phyloP scores from a whole-genome alignment of 2,797 vertebrate species.

The Ctenopoma multispine region DNA sequence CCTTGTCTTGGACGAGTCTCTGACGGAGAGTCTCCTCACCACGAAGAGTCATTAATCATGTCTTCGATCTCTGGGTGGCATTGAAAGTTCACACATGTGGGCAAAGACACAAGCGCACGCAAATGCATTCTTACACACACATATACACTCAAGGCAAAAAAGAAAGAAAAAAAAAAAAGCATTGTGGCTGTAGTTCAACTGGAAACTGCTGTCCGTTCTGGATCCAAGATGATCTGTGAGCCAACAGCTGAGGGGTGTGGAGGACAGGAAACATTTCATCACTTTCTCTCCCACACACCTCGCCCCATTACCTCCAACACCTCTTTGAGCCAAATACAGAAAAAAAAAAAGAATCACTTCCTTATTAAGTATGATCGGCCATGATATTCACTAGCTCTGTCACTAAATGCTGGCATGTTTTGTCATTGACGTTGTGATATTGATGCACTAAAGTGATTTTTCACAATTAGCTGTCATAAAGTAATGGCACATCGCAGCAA shows the following conservation, averaged over 20 bases:
- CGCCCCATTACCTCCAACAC: slow-evolving; percentile 67
- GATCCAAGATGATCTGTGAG: slow-evolving; percentile 72
- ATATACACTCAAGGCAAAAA: slow-evolving; percentile 24
- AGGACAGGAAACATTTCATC: slow-evolving; percentile 71
- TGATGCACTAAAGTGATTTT: slow-evolving; percentile 21
- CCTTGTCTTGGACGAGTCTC: slow-evolving; percentile 66
- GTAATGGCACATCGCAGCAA: neutral
- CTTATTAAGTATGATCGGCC: slow-evolving; percentile 52
- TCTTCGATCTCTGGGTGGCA: slow-evolving; percentile 74
- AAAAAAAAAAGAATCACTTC: slow-evolving; percentile 33
- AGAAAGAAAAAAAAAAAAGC: neutral
- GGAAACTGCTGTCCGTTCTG: slow-evolving; percentile 72
- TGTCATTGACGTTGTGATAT: slow-evolving; percentile 27
- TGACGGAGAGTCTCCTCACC: slow-evolving; percentile 73
- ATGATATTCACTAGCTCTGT: slow-evolving; percentile 26
- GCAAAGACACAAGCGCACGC: neutral
- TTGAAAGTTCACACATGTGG: slow-evolving; percentile 44
- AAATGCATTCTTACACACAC: slow-evolving; percentile 27
- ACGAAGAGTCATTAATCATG: slow-evolving; percentile 82
- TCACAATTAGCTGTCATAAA: neutral
- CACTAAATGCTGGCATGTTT: slow-evolving; percentile 17
- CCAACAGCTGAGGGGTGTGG: slow-evolving; percentile 72
- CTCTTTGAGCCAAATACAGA: slow-evolving; percentile 56
- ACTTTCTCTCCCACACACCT: slow-evolving; percentile 57
- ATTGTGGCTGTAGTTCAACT: slow-evolving; percentile 79